phyloP scores from a whole-genome alignment of 2,113 vertebrate species.

The Rhinoptilus africanus region DNA sequence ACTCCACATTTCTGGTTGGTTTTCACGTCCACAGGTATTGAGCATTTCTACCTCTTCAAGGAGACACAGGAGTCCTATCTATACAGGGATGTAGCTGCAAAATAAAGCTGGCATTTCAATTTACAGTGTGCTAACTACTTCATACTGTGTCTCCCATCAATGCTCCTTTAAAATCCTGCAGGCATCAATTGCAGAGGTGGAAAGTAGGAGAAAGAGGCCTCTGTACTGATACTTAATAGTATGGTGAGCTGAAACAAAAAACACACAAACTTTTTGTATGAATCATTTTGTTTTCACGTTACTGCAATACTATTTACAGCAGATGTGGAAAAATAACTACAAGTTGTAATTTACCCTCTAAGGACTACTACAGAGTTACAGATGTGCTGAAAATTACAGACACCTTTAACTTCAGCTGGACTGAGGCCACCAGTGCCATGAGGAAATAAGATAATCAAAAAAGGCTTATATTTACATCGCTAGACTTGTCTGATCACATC shows the following conservation, averaged over 20 bases:
- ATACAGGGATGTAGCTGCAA: not conserved
- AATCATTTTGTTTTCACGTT: not conserved
- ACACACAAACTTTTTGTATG: not conserved
- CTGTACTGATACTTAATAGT: not conserved
- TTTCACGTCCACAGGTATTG: not conserved
- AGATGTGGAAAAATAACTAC: not conserved
- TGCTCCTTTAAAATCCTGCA: not conserved
- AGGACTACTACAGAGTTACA: not conserved
- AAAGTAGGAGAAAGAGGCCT: not conserved
- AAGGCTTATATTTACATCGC: not conserved
- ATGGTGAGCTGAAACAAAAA: not conserved
- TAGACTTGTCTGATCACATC: not conserved
- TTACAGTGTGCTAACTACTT: not conserved
- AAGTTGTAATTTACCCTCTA: not conserved
- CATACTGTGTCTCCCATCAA: not conserved
- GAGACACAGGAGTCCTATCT: not conserved
- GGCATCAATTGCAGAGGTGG: not conserved
- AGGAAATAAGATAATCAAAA: not conserved
- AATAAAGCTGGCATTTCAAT: not conserved
- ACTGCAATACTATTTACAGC: not conserved
- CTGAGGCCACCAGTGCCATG: not conserved
- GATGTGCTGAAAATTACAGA: not conserved
- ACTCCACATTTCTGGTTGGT: not conserved
- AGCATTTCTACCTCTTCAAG: not conserved
- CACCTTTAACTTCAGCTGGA: not conserved